Evolutionary conservation across 1,140 invertebrate species (phyloP).

Genomic region (Drosophila sulfurigaster): DNA sequence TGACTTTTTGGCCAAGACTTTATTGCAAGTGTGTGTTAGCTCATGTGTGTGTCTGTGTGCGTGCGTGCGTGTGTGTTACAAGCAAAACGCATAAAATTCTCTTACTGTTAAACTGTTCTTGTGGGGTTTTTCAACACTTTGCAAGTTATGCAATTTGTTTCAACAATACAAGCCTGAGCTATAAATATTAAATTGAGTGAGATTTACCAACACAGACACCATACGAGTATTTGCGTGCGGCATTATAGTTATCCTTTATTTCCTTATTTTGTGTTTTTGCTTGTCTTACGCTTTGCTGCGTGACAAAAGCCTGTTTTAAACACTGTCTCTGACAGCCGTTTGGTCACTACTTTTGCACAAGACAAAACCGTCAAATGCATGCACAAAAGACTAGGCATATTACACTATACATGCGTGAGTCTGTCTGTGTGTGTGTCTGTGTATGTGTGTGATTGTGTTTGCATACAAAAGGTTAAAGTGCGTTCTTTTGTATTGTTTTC

Average conservation of each 20-base stretch:
- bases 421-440: background rate
- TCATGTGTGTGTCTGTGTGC: background rate
- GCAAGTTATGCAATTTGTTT: slow-evolving; percentile 41
- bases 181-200: slow-evolving; percentile 10
- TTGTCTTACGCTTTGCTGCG: slow-evolving; percentile 1
- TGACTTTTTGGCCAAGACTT: slow-evolving; percentile 73
- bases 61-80: background rate
- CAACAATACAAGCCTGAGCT: slow-evolving; percentile 10
- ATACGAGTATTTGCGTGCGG: background rate
- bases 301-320: slow-evolving; percentile 5
- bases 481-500: slow-evolving; percentile 63
- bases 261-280: background rate
- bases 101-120: slow-evolving; percentile 15
- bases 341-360: background rate
- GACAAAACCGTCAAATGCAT: slow-evolving; percentile 61
- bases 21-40: slow-evolving; percentile 42
- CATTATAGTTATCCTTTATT: background rate
- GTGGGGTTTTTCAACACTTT: slow-evolving; percentile 13
- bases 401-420: slow-evolving; percentile 12
- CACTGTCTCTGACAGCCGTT: slow-evolving; percentile 19
- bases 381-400: slow-evolving; percentile 57
- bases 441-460: slow-evolving; percentile 28
- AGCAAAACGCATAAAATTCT: slow-evolving; percentile 32
- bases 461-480: slow-evolving; percentile 55
- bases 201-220: slow-evolving; percentile 10